Base-by-base conservation (phyloP, 2,113 vertebrate species). In the Nerophis lumbriciformis region DNA sequence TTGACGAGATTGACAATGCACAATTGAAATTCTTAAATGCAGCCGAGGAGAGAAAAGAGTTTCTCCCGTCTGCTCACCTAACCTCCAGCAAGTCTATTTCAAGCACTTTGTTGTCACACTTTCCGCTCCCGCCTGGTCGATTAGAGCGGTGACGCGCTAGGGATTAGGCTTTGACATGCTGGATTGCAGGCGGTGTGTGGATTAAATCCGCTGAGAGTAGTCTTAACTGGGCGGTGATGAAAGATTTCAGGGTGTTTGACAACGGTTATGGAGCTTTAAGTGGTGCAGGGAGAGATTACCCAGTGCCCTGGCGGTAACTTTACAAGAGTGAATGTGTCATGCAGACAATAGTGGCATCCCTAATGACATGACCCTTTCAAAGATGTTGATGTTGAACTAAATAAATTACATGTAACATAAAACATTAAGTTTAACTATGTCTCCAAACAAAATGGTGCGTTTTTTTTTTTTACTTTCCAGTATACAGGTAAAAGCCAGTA, bases 81-180 rank as follows among this genome's bases (percentile, higher is more conserved):
- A 65, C 52, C 50, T 14, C 50, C 59, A 5, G 11, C 48, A 6
- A 19, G 10, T 62, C 72, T 83, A 78, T 78, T 82, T 77, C 67
- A 69, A 83, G 76, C 44, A 61, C 58, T 35, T 45, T 50, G 52
- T 70, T 71, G 69, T 68, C 36, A 67, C 71, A 80, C 79, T 85
- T 80, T 82, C 78, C 78, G 66, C 59, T 35, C 65, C 65, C 13
- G 57, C 6, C 7, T 42, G 3, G 61, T 77, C 6, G 71, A 80
- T 85, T 78, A 83, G 42, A 59, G 66, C 49, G 0, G 52, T 83
- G 77, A 83, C 76, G 52, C 50, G 1, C 38, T 64, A 11, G 2
- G 59, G 86, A 86, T 88, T 84, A 88, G 83, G 84, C 77, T 84
- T 78, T 77, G 64, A 63, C 53, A 28, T 65, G 49, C 62, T 60